Percentiles rank a stretch among this genome's conserved stretches.
Evolutionary conservation across 2,113 vertebrate genomes (phyloP).

Genomic region (Platysteira castanea): DNA sequence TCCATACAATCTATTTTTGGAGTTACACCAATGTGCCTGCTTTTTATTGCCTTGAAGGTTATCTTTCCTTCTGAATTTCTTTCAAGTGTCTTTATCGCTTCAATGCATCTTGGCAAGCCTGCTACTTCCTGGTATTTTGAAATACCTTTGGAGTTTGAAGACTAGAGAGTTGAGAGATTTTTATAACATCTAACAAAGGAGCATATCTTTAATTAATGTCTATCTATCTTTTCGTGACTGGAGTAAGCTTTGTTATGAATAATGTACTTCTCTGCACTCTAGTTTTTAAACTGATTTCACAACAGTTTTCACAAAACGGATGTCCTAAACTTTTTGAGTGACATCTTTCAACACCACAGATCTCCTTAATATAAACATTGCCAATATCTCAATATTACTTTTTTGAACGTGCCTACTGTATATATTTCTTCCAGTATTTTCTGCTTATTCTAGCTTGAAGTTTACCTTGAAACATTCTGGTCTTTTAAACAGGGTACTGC

Average conservation of each 20-base stretch:
- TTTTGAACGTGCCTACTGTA: neutral
- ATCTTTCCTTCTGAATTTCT: slow-evolving; percentile 14
- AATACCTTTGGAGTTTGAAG: neutral
- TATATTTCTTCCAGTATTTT: neutral
- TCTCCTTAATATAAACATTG: neutral
- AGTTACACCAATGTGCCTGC: neutral
- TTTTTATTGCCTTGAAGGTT: slow-evolving; percentile 30
- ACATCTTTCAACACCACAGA: neutral
- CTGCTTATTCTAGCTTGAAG: neutral
- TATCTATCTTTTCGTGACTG: neutral
- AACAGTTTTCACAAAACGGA: neutral
- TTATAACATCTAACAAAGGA: neutral
- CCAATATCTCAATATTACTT: neutral
- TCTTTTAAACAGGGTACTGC: neutral
- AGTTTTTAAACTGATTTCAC: neutral
- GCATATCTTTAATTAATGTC: neutral
- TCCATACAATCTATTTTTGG: neutral
- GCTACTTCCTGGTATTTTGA: neutral
- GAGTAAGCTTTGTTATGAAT: neutral
- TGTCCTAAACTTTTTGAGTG: neutral
- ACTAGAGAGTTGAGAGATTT: neutral
- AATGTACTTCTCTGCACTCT: neutral
- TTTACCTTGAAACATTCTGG: neutral
- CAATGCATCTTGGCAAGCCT: slow-evolving; percentile 23
- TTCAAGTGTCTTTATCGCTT: slow-evolving; percentile 34